Base-by-base conservation (phyloP, 2,797 vertebrate genomes). In the Novumbra hubbsi region DNA sequence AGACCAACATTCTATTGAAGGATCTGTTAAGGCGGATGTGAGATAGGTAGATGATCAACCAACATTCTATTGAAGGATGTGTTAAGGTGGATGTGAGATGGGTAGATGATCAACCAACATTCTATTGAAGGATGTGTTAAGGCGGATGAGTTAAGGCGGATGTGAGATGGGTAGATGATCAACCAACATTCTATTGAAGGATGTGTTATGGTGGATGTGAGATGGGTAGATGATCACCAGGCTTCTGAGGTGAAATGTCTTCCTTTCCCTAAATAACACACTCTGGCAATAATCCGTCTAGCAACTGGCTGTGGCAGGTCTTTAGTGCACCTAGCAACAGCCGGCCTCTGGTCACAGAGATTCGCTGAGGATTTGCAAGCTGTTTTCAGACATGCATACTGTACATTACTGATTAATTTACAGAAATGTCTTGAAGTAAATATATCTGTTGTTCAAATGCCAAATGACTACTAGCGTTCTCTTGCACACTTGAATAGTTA, bases 301-400 rank as follows among this genome's bases (percentile, higher is more conserved):
- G 41, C 41, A 45, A 45, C 41, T 45, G 41, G 9, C 6, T 14
- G 41, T 45, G 41, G 60, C 32, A 70, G 77, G 67, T 87, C 82
- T 86, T 83, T 68, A 52, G 81, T 68, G 78, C 75, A 85, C 87
- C 84, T 82, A 89, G 90, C 89, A 93, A 91, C 91, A 88, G 84
- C 72, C 73, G 75, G 69, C 83, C 85, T 93, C 90, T 92, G 85
- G 84, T 87, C 78, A 80, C 12, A 76, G 89, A 83, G 24, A 82
- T 84, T 77, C 52, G 4, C 1, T 81, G 81, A 70, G 80, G 88
- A 88, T 93, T 90, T 87, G 81, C 89, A 81, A 64, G 84, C 82
- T 85, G 87, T 91, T 91, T 88, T 91, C 79, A 87, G 87, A 88
- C 73, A 65, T 72, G 71, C 89, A 89, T 87, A 84, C 83, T 81